Conservation (phyloP, 2,888 invertebrate genomes). For the Drosophila tanythrix region DNA sequence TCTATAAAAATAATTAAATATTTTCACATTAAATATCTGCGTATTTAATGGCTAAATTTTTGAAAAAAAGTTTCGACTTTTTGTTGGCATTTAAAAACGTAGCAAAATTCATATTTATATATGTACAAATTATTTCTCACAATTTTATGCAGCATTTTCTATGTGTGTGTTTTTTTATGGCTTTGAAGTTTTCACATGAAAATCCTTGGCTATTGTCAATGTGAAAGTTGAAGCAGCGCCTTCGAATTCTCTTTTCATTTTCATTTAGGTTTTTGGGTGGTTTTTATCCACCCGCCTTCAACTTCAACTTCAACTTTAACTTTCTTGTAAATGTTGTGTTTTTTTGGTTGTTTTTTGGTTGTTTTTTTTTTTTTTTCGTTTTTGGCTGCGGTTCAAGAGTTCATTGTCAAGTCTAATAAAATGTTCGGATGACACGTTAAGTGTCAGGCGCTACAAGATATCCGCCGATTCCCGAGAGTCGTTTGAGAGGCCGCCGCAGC, state of each 20-base stretch:
- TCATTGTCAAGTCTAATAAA: conserved; percentile 81
- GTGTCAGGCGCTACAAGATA: conserved; percentile 72
- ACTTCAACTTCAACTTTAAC: conserved; percentile 33
- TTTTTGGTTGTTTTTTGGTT: background rate
- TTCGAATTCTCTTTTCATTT: conserved; percentile 20
- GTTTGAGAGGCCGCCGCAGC: conserved; percentile 48
- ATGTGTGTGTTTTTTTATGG: conserved; percentile 1
- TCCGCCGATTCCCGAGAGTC: conserved; percentile 37
- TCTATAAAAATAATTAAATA: background rate
- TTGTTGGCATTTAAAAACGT: background rate
- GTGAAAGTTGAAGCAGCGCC: conserved; percentile 57
- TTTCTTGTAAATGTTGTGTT: conserved; percentile 32
- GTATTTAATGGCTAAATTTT: background rate
- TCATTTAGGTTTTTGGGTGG: conserved; percentile 17
- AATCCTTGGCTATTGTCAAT: conserved; percentile 43
- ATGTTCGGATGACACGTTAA: conserved; percentile 81
- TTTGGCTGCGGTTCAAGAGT: conserved; percentile 67
- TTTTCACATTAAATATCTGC: background rate
- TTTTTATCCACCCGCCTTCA: conserved; percentile 32
- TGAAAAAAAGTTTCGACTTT: background rate
- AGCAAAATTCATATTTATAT: background rate
- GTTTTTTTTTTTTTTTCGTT: background rate
- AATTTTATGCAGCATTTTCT: background rate
- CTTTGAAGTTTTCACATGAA: conserved; percentile 21
- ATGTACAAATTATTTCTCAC: background rate